Percentiles rank a stretch among this genome's conserved stretches.
Conservation (phyloP, 2,113 vertebrate species). For the Falco punctatus region DNA sequence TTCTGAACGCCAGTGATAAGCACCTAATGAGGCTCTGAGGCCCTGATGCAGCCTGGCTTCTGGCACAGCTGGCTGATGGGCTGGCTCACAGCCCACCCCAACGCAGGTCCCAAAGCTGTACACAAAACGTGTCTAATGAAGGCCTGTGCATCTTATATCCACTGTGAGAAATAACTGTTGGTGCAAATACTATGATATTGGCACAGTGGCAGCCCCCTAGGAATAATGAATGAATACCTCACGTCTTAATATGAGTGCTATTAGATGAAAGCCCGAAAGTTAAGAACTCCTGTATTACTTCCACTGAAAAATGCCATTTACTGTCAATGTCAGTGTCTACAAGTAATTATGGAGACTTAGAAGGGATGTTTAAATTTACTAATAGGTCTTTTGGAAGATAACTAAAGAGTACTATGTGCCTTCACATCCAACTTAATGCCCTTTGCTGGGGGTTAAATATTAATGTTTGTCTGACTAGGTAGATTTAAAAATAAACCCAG, state of each 20-base stretch:
- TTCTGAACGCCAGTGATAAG: background rate
- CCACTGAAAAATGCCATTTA: background rate
- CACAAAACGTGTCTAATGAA: background rate
- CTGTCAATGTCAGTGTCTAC: background rate
- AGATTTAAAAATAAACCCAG: slow-evolving; percentile 7
- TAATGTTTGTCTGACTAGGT: background rate
- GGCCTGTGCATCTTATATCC: background rate
- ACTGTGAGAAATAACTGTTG: background rate
- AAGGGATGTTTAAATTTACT: background rate
- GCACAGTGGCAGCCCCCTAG: background rate
- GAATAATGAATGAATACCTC: background rate
- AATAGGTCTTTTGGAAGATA: background rate
- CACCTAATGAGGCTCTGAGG: background rate
- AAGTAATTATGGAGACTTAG: background rate
- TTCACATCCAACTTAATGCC: background rate
- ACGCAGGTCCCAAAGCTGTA: background rate
- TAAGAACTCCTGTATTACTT: background rate
- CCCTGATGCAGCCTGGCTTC: background rate
- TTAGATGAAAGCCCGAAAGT: background rate
- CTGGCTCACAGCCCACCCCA: background rate
- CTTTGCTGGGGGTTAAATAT: background rate
- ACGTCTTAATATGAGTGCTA: background rate
- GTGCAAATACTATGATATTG: background rate
- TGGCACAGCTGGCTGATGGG: background rate
- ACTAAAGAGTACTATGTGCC: background rate